These are phyloP conservation scores for Nephrotoma flavescens DNA, from an alignment of 2,888 invertebrate species.

Conservation along the genomic window DNA sequence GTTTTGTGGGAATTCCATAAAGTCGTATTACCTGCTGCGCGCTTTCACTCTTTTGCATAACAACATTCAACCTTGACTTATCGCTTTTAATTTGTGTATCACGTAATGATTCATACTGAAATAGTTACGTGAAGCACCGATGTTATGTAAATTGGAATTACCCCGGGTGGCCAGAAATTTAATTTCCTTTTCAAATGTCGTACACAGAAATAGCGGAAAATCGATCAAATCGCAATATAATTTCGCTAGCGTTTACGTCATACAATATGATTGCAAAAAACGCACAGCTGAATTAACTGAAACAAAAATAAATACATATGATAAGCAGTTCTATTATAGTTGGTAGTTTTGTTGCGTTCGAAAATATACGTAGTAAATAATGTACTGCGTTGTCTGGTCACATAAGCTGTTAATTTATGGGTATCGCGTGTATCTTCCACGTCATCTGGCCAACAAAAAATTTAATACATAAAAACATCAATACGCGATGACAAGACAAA, in stretches of 20 bases:
- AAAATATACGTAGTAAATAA: not conserved
- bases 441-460: not conserved
- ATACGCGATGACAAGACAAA: not conserved
- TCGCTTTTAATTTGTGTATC: not conserved
- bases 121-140: not conserved
- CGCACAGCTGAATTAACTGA: not conserved
- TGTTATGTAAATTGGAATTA: not conserved
- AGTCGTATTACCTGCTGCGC: not conserved
- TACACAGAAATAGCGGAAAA: no score
- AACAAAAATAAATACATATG: not conserved
- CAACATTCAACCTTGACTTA: not conserved
- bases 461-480: not conserved
- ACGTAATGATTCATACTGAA: not conserved
- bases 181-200: not conserved
- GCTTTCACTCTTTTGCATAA: not conserved
- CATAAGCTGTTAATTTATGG: not conserved
- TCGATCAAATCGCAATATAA: not conserved
- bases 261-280: not conserved
- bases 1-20: no score
- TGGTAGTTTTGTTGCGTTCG: not conserved
- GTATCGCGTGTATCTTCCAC: not conserved
- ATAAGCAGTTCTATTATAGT: not conserved
- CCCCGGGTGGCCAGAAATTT: not conserved
- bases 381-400: not conserved
- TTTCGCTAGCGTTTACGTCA: not conserved